Evolutionary conservation across 2,888 invertebrate species (phyloP), one percentile per base, ranked within the genome.

Genomic region (Neria commutata): DNA sequence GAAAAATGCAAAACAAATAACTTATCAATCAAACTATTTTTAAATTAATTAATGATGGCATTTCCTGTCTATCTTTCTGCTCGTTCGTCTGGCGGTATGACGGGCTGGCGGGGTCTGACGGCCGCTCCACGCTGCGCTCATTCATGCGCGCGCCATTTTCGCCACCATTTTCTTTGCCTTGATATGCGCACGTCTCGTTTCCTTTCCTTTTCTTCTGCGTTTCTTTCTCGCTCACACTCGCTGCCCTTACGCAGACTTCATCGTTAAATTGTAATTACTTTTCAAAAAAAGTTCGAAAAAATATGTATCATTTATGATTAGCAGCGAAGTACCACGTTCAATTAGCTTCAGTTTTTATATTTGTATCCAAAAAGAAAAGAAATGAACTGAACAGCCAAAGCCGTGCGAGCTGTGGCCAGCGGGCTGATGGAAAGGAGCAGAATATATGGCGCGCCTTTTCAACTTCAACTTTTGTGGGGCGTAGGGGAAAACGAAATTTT

Each of bases 21-120:
- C 61, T 60, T 63, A 65, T 63, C 61, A 63, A 65, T 65, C 65
- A 63, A 63, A 54, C 58, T 64, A 65, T 57, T 59, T 58, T 59
- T 50, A 65, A 63, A 63, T 61, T 61, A 60, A 65, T 61, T 61
- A 61, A 57, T 65, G 61, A 54, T 61, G 59, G 54, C 60, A 58
- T 65, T 65, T 65, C 63, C 63, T 61, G 62, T 57, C 54, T 53
- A 5, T 23, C 21, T 21, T 16, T 33, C 6, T 29, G 21, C n/a
- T 26, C 21, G 52, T 49, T 46, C 45, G 24, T 10, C 50, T 42
- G 49, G 40, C 26, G 45, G 33, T 48, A 19, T 52, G 48, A 33
- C 16, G 49, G 50, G 3, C 45, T 29, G 24, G 19, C 25, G 40
- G 19, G 4, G 45, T 19, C 16, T 26, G 40, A 46, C 17, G 19